Evolutionary conservation across 2,797 vertebrate species (phyloP).

Genomic region (Chrosomus eos): DNA sequence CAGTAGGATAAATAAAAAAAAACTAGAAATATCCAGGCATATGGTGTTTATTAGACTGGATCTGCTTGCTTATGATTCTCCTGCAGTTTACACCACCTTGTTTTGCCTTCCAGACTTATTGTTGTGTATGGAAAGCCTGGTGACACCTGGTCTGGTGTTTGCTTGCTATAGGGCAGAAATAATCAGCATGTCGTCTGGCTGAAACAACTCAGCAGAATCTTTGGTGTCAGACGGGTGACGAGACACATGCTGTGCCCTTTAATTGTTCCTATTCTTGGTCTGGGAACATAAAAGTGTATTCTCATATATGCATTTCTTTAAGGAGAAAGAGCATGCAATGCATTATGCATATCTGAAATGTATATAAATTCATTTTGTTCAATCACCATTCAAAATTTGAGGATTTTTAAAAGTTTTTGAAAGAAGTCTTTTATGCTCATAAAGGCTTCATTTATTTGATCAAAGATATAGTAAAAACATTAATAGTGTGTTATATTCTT

Average conservation of each 20-base stretch:
- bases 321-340: neutral
- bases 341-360: neutral
- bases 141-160: constrained; percentile 30
- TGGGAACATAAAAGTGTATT: neutral
- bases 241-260: constrained; percentile 21
- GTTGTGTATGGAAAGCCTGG: constrained; percentile 1
- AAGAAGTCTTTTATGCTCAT: neutral
- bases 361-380: neutral
- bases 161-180: constrained; percentile 32
- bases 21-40: neutral
- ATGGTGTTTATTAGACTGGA: constrained; percentile 33
- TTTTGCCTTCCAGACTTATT: constrained; percentile 13
- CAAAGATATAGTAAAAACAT: neutral
- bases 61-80: constrained; percentile 1
- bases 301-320: neutral
- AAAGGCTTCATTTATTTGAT: neutral
- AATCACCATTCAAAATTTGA: too few relatives aligned
- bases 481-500: neutral
- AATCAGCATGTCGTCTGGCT: constrained; percentile 38
- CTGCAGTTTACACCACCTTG: neutral
- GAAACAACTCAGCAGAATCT: constrained; percentile 2
- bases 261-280: constrained; percentile 3
- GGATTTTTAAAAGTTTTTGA: neutral
- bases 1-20: constrained; percentile 18
- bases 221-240: neutral